Evolutionary conservation across 1,140 invertebrate genomes (phyloP).

Genomic region (Augochlora pura): DNA sequence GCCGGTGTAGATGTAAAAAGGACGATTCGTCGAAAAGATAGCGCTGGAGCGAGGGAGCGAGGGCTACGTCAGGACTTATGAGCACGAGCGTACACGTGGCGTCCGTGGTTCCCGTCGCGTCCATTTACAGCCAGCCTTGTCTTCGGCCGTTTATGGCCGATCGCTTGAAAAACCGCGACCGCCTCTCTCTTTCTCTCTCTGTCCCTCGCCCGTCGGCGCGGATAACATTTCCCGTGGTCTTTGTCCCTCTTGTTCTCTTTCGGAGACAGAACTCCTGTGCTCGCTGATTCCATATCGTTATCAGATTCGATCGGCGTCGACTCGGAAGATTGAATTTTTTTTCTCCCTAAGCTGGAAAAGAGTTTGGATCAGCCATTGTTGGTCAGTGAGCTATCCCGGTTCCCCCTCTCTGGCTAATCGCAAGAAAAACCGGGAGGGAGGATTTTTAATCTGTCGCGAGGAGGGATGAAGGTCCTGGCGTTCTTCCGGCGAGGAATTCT

Average conservation of each 20-base stretch:
- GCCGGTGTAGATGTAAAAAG: slow-evolving; percentile 54
- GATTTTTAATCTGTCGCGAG: slow-evolving; percentile 13
- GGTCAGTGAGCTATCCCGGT: neutral
- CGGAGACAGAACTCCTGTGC: no score
- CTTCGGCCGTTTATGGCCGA: slow-evolving; percentile 73
- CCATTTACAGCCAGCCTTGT: slow-evolving; percentile 77
- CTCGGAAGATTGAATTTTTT: slow-evolving; percentile 10
- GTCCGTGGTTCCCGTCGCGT: slow-evolving; percentile 54
- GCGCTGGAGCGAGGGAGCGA: slow-evolving; percentile 33
- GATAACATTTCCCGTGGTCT: slow-evolving; percentile 35
- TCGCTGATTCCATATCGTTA: slow-evolving; percentile 23
- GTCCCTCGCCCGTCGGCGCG: neutral
- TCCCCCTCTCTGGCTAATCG: neutral
- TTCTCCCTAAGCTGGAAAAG: neutral
- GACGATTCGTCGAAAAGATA: slow-evolving; percentile 65
- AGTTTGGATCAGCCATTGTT: neutral
- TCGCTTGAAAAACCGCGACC: slow-evolving; percentile 73
- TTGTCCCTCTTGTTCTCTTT: slow-evolving; percentile 24
- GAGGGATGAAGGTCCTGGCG: neutral
- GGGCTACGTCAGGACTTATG: slow-evolving; percentile 60
- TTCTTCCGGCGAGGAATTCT: neutral
- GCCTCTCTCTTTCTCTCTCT: slow-evolving; percentile 36
- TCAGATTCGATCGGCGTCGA: neutral
- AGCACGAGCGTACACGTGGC: slow-evolving; percentile 61
- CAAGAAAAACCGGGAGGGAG: neutral